Evolutionary conservation across 2,797 vertebrate genomes (phyloP).

Genomic region (Saxicola maurus): DNA sequence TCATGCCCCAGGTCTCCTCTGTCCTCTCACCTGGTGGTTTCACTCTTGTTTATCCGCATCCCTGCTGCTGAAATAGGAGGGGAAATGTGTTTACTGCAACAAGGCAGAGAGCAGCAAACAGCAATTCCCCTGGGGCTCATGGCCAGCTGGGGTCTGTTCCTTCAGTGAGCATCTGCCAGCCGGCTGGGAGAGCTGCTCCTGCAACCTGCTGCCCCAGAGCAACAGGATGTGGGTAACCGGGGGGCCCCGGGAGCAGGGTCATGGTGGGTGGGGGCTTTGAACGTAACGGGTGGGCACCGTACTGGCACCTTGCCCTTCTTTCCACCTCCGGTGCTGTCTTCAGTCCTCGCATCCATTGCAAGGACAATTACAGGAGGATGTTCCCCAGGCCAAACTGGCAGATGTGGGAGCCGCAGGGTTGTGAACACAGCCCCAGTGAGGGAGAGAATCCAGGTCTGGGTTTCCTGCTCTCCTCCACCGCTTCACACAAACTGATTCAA

Average conservation of each 20-base stretch:
- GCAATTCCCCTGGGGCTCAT: background rate
- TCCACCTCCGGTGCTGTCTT: background rate
- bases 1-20: background rate
- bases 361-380: background rate
- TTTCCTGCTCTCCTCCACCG: background rate
- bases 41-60: background rate
- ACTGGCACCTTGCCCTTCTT: background rate
- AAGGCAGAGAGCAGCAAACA: background rate
- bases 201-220: background rate
- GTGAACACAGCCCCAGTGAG: background rate
- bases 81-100: background rate
- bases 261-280: background rate
- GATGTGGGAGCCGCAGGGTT: background rate
- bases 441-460: background rate
- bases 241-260: fast-evolving
- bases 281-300: background rate
- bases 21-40: background rate
- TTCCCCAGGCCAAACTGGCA: background rate
- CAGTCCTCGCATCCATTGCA: background rate
- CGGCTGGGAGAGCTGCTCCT: background rate
- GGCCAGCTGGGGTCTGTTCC: conserved; percentile 5
- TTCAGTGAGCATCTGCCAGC: conserved; percentile 1
- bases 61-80: background rate
- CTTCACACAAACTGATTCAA: background rate
- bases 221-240: background rate